Evolutionary conservation across 2,113 vertebrate species (phyloP).

Genomic region (Catagonus wagneri): DNA sequence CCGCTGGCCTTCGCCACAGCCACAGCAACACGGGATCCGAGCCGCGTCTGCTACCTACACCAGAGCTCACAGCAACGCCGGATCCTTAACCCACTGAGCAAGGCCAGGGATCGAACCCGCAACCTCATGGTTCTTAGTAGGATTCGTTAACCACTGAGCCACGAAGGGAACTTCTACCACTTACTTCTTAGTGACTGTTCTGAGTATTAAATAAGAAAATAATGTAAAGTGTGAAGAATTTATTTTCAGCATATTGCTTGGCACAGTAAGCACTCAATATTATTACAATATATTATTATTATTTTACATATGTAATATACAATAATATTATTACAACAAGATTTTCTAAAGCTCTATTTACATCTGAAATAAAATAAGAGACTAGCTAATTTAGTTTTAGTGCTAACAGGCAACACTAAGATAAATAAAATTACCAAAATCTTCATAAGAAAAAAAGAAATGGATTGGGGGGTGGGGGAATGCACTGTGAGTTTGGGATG

Average conservation of each 20-base stretch:
- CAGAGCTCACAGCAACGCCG: too few relatives aligned
- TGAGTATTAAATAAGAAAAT: constrained; percentile 20
- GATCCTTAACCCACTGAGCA: too few relatives aligned
- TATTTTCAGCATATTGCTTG: constrained; percentile 25
- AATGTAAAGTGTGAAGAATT: constrained; percentile 25
- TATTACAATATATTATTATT: constrained; percentile 35
- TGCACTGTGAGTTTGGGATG: too few relatives aligned
- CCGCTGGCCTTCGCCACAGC: too few relatives aligned
- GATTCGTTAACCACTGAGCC: too few relatives aligned
- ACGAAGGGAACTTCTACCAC: too few relatives aligned
- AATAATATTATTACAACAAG: background rate
- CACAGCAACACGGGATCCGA: too few relatives aligned
- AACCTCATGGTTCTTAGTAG: too few relatives aligned
- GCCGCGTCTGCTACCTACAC: too few relatives aligned
- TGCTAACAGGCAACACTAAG: background rate
- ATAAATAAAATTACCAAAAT: constrained; percentile 44
- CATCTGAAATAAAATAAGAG: constrained; percentile 27
- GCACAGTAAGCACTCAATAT: background rate
- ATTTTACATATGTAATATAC: background rate
- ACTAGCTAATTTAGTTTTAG: background rate
- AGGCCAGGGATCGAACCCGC: too few relatives aligned
- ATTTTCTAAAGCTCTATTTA: constrained; percentile 40
- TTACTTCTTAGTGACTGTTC: background rate
- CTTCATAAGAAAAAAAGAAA: constrained; percentile 44
- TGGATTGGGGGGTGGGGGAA: too few relatives aligned